Percentiles rank a stretch among this genome's conserved stretches.
Conservation (phyloP, 2,888 invertebrate genomes). For the Halocaridina rubra region DNA sequence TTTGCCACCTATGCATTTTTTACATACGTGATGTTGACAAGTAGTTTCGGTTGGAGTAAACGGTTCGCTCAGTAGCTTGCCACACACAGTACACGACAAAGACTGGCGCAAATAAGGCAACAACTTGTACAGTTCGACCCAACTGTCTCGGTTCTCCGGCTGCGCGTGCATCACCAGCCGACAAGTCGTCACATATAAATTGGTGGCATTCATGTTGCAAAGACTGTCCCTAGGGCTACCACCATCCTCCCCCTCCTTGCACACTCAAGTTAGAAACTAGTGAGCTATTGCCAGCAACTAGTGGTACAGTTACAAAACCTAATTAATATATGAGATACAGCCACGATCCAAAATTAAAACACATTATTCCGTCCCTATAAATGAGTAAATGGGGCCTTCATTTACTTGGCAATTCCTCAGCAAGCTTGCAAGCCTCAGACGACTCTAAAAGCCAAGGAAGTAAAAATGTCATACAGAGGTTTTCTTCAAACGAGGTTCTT, state of each 20-base stretch:
- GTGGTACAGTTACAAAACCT: no score
- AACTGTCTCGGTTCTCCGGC: slow-evolving; percentile 72
- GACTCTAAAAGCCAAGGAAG: no score
- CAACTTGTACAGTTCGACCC: slow-evolving; percentile 84
- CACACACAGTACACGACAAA: slow-evolving; percentile 90
- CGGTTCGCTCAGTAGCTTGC: slow-evolving; percentile 83
- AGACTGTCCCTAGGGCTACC: slow-evolving; percentile 36
- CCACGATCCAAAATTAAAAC: no score
- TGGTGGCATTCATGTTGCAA: slow-evolving; percentile 58
- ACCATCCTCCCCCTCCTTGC: background rate
- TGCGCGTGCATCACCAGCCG: slow-evolving; percentile 82
- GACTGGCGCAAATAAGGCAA: slow-evolving; percentile 88
- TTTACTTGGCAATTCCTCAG: no score
- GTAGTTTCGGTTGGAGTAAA: slow-evolving; percentile 81
- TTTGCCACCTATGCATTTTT: slow-evolving; percentile 83
- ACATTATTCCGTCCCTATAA: no score
- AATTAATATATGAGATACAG: no score
- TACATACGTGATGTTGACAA: slow-evolving; percentile 91
- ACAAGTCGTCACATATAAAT: slow-evolving; percentile 83
- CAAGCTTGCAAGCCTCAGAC: no score
- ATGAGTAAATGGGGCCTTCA: no score
- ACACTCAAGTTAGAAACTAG: no score
- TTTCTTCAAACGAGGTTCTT: background rate
- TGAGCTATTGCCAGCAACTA: no score
- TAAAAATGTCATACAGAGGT: no score